Conservation (phyloP, 2,113 vertebrate genomes). For the Leiothrix lutea region DNA sequence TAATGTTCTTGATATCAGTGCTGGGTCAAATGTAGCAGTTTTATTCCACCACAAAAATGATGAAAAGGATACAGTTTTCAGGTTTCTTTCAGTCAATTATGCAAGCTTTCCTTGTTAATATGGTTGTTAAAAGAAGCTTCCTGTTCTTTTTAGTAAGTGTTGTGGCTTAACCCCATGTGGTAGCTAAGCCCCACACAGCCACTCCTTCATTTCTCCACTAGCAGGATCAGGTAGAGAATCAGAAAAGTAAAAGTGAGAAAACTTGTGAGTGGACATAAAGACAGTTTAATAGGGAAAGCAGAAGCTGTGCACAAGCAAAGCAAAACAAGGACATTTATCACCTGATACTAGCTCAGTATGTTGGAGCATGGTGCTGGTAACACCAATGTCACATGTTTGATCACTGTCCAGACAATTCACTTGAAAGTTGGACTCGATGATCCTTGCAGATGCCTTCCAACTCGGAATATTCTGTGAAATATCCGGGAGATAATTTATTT, state of each 20-base stretch:
- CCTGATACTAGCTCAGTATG: not conserved
- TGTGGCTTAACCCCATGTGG: not conserved
- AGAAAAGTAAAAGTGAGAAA: not conserved
- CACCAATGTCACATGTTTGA: fast-evolving
- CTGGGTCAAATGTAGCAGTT: not conserved
- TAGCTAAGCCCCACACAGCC: not conserved
- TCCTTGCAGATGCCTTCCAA: not conserved
- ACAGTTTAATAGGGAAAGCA: not conserved
- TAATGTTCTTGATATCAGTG: not conserved
- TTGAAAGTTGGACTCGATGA: not conserved
- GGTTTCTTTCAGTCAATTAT: not conserved
- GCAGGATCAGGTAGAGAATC: not conserved
- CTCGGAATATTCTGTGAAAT: not conserved
- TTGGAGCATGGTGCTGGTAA: not conserved
- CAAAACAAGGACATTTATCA: not conserved
- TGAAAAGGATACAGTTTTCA: not conserved
- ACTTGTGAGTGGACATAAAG: not conserved
- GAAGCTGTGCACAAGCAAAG: not conserved
- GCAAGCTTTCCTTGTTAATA: not conserved
- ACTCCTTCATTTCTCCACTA: fast-evolving
- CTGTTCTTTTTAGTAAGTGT: not conserved
- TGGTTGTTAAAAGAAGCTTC: not conserved
- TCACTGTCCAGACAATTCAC: not conserved
- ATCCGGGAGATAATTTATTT: not conserved
- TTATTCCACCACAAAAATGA: not conserved